Evolutionary conservation across 2,113 vertebrate species (phyloP).

Genomic region (Odocoileus hemionus): DNA sequence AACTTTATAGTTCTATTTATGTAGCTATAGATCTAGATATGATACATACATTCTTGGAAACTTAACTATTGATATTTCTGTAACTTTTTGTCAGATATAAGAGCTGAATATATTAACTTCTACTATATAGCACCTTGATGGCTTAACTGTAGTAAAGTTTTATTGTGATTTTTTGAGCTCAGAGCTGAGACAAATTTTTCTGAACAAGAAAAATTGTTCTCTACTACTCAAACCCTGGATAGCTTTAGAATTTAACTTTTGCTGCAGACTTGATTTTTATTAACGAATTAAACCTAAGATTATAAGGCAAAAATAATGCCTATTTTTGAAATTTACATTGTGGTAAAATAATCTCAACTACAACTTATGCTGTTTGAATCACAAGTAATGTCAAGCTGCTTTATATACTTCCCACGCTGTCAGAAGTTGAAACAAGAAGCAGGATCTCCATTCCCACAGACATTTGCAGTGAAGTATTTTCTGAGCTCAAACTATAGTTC

Average conservation of each 20-base stretch:
- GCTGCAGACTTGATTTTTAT: conserved; percentile 11
- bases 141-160: conserved; percentile 23
- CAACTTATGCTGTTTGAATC: background rate
- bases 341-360: conserved; percentile 6
- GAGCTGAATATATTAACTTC: conserved; percentile 8
- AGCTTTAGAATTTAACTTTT: conserved; percentile 49
- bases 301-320: conserved; percentile 13
- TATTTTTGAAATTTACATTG: conserved; percentile 29
- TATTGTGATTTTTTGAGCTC: conserved; percentile 27
- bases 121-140: background rate
- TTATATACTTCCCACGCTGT: background rate
- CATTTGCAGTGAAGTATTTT: background rate
- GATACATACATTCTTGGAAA: background rate
- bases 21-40: background rate
- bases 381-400: background rate
- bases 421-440: background rate
- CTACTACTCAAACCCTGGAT: background rate
- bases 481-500: background rate
- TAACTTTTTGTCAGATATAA: conserved; percentile 40
- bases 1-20: background rate
- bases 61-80: conserved; percentile 16
- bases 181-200: conserved; percentile 28
- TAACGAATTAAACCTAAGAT: conserved; percentile 24
- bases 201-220: conserved; percentile 31
- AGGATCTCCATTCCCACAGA: background rate